Conservation (phyloP, 2,888 invertebrate genomes). For the Drosophila sordidula region DNA sequence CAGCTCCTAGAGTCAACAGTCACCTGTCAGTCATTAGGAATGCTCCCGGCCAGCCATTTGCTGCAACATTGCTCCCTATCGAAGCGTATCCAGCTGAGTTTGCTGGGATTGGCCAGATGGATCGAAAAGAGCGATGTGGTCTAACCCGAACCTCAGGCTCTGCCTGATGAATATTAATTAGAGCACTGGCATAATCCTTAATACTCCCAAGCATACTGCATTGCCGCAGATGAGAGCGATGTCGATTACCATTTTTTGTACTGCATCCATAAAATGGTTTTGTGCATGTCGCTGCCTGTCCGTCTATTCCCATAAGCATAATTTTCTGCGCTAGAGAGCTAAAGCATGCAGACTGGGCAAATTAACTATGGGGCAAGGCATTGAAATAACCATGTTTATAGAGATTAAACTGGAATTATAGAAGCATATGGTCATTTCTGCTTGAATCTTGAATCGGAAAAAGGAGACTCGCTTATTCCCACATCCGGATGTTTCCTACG, state of each 20-base stretch:
- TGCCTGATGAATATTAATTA: constrained; percentile 3
- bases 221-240: background rate
- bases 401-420: too few relatives aligned
- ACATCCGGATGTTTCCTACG: too few relatives aligned
- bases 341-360: too few relatives aligned
- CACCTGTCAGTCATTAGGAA: constrained; percentile 16
- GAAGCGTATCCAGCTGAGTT: background rate
- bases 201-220: background rate
- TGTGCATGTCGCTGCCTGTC: background rate
- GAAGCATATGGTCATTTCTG: too few relatives aligned
- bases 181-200: background rate
- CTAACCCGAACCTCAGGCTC: constrained; percentile 1
- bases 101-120: constrained; percentile 4
- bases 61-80: background rate
- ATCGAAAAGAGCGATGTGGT: constrained; percentile 2
- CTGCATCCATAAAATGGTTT: too few relatives aligned
- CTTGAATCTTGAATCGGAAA: too few relatives aligned
- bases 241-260: too few relatives aligned
- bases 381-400: too few relatives aligned
- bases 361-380: too few relatives aligned
- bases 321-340: too few relatives aligned
- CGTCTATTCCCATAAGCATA: too few relatives aligned
- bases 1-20: background rate
- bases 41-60: background rate
- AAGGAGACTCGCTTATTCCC: too few relatives aligned